Percentiles rank a stretch among this genome's conserved stretches.
phyloP scores from a whole-genome alignment of 2,888 invertebrate genomes.

The Steromphala cineraria region DNA sequence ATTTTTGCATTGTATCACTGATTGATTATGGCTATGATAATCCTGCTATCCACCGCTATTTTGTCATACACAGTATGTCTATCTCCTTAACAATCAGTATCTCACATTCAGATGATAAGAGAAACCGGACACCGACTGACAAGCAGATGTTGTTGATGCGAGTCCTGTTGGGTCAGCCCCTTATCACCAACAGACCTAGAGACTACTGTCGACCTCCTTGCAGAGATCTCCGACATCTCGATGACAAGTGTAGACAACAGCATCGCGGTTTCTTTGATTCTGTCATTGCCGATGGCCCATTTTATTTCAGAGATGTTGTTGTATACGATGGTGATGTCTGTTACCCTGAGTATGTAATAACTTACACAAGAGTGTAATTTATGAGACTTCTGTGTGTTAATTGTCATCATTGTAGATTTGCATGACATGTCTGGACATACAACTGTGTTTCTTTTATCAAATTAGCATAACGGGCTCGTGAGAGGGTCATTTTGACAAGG shows the following conservation, averaged over 20 bases:
- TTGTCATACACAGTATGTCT: too few species aligned
- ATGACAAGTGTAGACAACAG: constrained; percentile 35
- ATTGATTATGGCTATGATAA: too few species aligned
- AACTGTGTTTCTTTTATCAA: too few species aligned
- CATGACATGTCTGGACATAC: too few species aligned
- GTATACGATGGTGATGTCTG: constrained; percentile 49
- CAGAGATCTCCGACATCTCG: constrained; percentile 23
- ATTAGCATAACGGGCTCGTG: too few species aligned
- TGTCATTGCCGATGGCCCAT: constrained; percentile 45
- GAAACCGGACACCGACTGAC: constrained; percentile 23
- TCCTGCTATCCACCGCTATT: too few species aligned
- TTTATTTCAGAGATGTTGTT: constrained; percentile 56
- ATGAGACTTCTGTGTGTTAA: too few species aligned
- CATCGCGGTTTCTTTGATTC: constrained; percentile 41
- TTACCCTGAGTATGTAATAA: constrained; percentile 59
- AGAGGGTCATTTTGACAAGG: too few species aligned
- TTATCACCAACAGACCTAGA: constrained; percentile 26
- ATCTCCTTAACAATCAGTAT: too few species aligned
- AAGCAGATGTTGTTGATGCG: constrained; percentile 54
- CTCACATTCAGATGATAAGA: constrained; percentile 43
- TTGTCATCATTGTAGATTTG: too few species aligned
- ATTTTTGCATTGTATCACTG: too few species aligned
- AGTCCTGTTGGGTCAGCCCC: constrained; percentile 47
- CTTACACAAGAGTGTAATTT: constrained; percentile 43
- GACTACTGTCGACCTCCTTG: constrained; percentile 47